A percentile compares a stretch with the other conserved stretches of the same genome.
These are phyloP conservation scores for Tenrec ecaudatus DNA, from an alignment of 2,113 vertebrate species.

Conservation along the genomic window DNA sequence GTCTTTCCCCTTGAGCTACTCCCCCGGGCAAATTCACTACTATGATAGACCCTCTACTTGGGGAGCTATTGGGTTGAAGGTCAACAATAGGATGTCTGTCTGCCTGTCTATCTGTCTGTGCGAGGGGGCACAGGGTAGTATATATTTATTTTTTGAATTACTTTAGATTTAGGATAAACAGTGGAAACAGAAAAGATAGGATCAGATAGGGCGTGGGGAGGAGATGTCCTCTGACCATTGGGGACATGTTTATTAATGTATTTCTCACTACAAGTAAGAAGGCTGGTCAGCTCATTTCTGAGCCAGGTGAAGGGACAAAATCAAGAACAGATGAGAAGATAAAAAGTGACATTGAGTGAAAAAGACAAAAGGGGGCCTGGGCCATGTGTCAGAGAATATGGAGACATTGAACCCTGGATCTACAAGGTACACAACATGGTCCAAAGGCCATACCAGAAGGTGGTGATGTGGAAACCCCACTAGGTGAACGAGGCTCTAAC, in stretches of 20 bases:
- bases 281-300: not conserved
- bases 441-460: too few species aligned
- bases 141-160: too few species aligned
- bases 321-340: not conserved
- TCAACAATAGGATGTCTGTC: slow-evolving; percentile 1
- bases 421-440: too few species aligned
- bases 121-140: accelerated
- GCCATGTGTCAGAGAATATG: too few species aligned
- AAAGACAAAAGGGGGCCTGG: not conserved
- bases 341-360: not conserved
- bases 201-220: not conserved
- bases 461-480: too few species aligned
- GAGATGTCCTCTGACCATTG: not conserved
- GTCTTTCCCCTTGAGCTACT: slow-evolving; percentile 61
- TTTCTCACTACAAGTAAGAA: not conserved
- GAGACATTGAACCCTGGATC: too few species aligned
- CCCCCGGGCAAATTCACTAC: slow-evolving; percentile 60
- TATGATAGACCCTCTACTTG: not conserved
- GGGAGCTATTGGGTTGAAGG: slow-evolving; percentile 59
- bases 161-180: too few species aligned
- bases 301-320: not conserved
- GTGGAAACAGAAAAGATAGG: not conserved
- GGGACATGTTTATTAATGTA: not conserved
- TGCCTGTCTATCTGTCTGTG: too few species aligned
- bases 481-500: too few species aligned